Base-by-base conservation (phyloP, 2,113 vertebrate species). In the Candoia aspera region DNA sequence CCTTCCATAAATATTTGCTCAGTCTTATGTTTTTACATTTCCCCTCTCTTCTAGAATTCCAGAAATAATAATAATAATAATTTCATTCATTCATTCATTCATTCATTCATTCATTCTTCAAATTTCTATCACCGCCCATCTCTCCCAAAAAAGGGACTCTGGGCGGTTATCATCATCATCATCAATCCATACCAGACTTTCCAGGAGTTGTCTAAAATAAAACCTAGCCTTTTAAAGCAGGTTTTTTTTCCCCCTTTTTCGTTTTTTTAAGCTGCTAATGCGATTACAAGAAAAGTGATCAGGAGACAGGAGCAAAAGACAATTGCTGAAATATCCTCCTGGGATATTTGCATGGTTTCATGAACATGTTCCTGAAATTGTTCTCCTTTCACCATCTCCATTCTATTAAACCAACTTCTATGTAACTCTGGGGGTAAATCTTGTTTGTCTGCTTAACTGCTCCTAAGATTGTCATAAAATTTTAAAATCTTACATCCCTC, bases 381-480 rank as follows among this genome's bases (percentile, higher is more conserved):
- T 55, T 90, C 58, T 92, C 46, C 83, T 62, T 33, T 21, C 64
- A 2, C 0, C 5, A 46, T 15, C 15, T 46, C 90, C 94, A 86
- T 92, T 92, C 64, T n/a, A 88, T 92, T 62, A 92, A 92, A 92
- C 86, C 90, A 92, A 90, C 92, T 86, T 93, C 93, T 84, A 84
- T 94, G 94, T 93, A 91, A 90, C 84, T 88, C 89, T 92, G 90
- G 86, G 93, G 93, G 92, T 94, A 95, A 95, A 94, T 94, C 95
- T 92, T 94, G 93, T 96, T 96, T 93, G 88, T 86, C 90, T 93
- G 90, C 64, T 29, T 93, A 95, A 92, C 94, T 73, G 42, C 93
- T 95, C 91, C 92, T 96, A 91, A 89, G 90, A 94, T 95, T 85
- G 90, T 88, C 92, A 95, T 93, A 21, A 96, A 94, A 94, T 92